These are phyloP conservation scores for Heliconius melpomene DNA, from an alignment of 1,140 invertebrate genomes.

Conservation along the genomic window DNA sequence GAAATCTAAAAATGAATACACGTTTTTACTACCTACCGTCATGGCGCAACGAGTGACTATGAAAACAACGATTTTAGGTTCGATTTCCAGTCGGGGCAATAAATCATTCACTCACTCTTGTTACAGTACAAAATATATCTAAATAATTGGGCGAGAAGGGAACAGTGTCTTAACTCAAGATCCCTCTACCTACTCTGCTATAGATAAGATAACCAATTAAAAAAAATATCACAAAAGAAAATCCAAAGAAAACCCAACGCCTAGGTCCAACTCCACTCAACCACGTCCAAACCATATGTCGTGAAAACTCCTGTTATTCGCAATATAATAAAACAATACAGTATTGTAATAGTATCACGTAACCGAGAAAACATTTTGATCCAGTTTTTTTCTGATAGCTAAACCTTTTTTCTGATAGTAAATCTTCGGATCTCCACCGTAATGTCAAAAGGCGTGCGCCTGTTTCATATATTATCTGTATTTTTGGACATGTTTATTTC, in stretches of 20 bases:
- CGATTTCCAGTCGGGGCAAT: too few species aligned
- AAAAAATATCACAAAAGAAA: neutral
- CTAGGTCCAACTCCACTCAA: neutral
- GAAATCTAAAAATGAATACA: too few species aligned
- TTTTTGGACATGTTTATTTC: neutral
- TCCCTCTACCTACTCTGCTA: too few species aligned
- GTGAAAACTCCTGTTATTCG: constrained; percentile 11
- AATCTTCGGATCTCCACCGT: neutral
- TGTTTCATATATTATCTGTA: constrained; percentile 4
- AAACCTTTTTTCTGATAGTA: constrained; percentile 12
- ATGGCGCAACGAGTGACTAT: too few species aligned
- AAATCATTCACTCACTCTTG: too few species aligned
- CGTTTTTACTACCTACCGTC: too few species aligned
- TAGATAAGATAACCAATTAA: too few species aligned
- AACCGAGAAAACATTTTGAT: constrained; percentile 19
- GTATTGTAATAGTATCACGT: constrained; percentile 24
- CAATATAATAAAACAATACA: constrained; percentile 28
- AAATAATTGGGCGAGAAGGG: too few species aligned
- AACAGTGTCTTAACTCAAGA: too few species aligned
- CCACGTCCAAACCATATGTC: constrained; percentile 20
- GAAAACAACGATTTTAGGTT: too few species aligned
- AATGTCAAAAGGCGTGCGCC: neutral
- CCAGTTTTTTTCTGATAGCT: constrained; percentile 17
- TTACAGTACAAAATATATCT: too few species aligned
- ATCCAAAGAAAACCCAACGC: neutral